Conservation (phyloP, 2,113 vertebrate genomes). For the Buteo buteo region DNA sequence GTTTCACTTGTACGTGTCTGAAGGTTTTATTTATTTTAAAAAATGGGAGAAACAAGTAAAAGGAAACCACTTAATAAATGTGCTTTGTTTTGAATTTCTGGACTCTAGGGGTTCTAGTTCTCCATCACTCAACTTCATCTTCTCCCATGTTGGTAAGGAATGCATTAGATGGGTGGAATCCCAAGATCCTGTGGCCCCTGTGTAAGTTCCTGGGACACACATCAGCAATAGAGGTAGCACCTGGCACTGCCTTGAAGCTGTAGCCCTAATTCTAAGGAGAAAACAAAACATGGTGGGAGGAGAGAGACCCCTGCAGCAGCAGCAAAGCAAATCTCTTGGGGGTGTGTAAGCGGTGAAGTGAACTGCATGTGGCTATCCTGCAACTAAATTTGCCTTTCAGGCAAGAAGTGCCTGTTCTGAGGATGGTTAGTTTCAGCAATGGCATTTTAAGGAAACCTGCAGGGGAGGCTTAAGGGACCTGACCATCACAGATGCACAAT, state of each 20-base stretch:
- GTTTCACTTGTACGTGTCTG: conserved; percentile 43
- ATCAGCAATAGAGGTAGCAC: background rate
- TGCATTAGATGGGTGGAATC: background rate
- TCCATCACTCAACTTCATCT: background rate
- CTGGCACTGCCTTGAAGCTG: background rate
- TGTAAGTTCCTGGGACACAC: background rate
- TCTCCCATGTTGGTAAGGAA: background rate
- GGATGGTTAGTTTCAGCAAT: background rate
- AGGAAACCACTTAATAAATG: conserved; percentile 55
- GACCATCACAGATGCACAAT: rapidly evolving
- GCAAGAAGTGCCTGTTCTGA: background rate
- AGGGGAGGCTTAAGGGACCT: background rate
- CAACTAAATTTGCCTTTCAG: background rate
- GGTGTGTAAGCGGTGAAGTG: background rate
- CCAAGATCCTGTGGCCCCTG: background rate
- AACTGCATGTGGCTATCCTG: background rate
- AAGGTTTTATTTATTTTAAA: conserved; percentile 68
- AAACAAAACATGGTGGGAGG: background rate
- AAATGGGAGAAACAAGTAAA: conserved; percentile 53
- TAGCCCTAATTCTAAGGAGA: background rate
- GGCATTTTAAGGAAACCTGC: background rate
- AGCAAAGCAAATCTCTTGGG: background rate
- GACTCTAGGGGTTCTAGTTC: background rate
- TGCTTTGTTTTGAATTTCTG: conserved; percentile 21
- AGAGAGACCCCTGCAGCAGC: background rate